Conservation (phyloP, 2,888 invertebrate species). For the Suillia variegata region DNA sequence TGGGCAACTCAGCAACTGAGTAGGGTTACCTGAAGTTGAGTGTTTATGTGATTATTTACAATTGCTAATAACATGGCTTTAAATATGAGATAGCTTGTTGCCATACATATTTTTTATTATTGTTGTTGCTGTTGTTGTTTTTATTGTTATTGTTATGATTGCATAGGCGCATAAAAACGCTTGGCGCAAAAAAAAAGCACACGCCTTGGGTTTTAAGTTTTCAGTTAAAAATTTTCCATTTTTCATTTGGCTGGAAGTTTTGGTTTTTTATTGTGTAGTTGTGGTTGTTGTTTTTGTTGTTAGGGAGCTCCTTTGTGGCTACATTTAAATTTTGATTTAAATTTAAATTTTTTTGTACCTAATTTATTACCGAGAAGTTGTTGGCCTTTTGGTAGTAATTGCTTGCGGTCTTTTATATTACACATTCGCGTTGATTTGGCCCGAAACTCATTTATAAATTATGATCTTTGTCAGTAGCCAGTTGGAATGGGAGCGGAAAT, state of each 20-base stretch:
- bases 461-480: too few relatives aligned
- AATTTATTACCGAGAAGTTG: too few relatives aligned
- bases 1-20: too few relatives aligned
- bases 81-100: slow-evolving; percentile 17
- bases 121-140: too few relatives aligned
- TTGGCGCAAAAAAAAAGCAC: not conserved
- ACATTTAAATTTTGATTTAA: too few relatives aligned
- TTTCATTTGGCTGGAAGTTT: not conserved
- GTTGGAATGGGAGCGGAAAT: too few relatives aligned
- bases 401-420: too few relatives aligned
- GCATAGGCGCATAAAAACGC: not conserved
- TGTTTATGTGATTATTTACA: slow-evolving; percentile 25
- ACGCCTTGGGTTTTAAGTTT: not conserved
- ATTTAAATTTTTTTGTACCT: too few relatives aligned
- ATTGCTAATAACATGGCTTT: slow-evolving; percentile 24
- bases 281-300: slow-evolving; percentile 6
- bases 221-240: not conserved
- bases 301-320: not conserved
- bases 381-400: too few relatives aligned
- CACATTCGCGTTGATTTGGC: too few relatives aligned
- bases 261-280: not conserved
- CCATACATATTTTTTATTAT: slow-evolving; percentile 4
- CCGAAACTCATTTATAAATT: too few relatives aligned
- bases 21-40: too few relatives aligned
- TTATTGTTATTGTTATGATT: slow-evolving; percentile 11